A percentile compares a stretch with the other conserved stretches of the same genome.
phyloP scores from a whole-genome alignment of 1,140 invertebrate species.

The Lasioglossum baleicum region DNA sequence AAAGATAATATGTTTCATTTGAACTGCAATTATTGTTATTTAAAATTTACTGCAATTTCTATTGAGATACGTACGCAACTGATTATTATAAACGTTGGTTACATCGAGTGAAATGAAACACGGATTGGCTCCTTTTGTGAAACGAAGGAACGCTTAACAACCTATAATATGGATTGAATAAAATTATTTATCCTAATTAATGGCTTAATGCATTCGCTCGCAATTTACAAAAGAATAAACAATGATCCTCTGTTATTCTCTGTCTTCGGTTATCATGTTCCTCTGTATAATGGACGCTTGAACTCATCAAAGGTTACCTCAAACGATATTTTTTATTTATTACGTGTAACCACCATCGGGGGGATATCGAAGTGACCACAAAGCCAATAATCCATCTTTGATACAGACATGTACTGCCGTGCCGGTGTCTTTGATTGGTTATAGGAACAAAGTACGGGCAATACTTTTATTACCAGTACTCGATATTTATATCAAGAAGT shows the following conservation, averaged over 20 bases:
- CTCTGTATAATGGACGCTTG: slow-evolving; percentile 18
- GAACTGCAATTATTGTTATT: no score
- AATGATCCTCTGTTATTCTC: background rate
- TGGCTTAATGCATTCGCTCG: background rate
- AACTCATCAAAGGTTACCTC: slow-evolving; percentile 9
- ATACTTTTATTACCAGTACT: slow-evolving; percentile 38
- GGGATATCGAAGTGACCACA: slow-evolving; percentile 38
- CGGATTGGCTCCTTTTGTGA: background rate
- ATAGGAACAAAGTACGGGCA: slow-evolving; percentile 40
- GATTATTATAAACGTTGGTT: background rate
- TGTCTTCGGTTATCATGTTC: background rate
- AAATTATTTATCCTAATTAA: slow-evolving; percentile 15
- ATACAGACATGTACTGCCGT: slow-evolving; percentile 7
- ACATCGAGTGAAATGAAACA: background rate
- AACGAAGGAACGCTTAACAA: background rate
- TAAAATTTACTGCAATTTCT: no score
- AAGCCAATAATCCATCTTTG: slow-evolving; percentile 24
- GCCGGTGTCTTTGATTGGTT: slow-evolving; percentile 19
- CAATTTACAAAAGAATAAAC: background rate
- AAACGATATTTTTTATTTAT: slow-evolving; percentile 18
- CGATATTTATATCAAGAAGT: slow-evolving; percentile 29
- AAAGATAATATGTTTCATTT: no score
- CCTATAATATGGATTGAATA: background rate
- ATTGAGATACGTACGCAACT: no score
- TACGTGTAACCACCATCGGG: slow-evolving; percentile 18